These are phyloP conservation scores for Limnothrissa miodon DNA, from an alignment of 2,113 vertebrate genomes.

Conservation along the genomic window DNA sequence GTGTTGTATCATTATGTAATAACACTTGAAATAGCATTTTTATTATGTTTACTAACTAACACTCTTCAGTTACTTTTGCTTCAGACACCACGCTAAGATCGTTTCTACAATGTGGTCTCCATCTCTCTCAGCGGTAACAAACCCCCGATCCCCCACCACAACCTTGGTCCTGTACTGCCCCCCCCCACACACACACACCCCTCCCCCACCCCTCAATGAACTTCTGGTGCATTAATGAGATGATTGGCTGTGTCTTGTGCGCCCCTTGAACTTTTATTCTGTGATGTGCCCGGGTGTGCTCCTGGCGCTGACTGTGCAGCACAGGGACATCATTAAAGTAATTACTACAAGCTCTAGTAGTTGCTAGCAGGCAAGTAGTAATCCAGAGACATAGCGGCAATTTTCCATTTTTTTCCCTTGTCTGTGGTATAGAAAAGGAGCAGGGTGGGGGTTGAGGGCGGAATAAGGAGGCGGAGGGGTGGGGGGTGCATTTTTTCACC, in stretches of 20 bases:
- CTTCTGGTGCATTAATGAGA: conserved; percentile 54
- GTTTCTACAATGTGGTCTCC: conserved; percentile 15
- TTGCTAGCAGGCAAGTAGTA: conserved; percentile 68
- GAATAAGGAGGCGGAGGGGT: conserved; percentile 7
- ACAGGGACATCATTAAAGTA: conserved; percentile 72
- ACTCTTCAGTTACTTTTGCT: not conserved
- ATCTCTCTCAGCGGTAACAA: not conserved
- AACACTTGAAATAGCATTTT: too few relatives aligned
- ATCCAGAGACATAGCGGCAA: conserved; percentile 56
- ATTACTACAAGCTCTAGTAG: conserved; percentile 70
- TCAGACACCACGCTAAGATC: not conserved
- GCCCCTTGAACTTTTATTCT: conserved; percentile 59
- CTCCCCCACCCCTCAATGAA: conserved; percentile 36
- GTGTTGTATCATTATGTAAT: too few relatives aligned
- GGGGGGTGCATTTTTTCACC: conserved; percentile 53
- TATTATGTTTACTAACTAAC: not conserved
- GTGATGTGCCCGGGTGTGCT: conserved; percentile 63
- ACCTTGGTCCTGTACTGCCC: conserved; percentile 32
- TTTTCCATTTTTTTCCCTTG: conserved; percentile 54
- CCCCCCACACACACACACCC: conserved; percentile 27
- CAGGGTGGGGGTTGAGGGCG: not conserved
- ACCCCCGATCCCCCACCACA: not conserved
- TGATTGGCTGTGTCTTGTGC: conserved; percentile 57
- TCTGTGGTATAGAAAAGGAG: conserved; percentile 49
- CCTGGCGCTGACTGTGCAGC: conserved; percentile 49